Evolutionary conservation across 2,888 invertebrate species (phyloP).

Genomic region (Trissoscelio sp.): DNA sequence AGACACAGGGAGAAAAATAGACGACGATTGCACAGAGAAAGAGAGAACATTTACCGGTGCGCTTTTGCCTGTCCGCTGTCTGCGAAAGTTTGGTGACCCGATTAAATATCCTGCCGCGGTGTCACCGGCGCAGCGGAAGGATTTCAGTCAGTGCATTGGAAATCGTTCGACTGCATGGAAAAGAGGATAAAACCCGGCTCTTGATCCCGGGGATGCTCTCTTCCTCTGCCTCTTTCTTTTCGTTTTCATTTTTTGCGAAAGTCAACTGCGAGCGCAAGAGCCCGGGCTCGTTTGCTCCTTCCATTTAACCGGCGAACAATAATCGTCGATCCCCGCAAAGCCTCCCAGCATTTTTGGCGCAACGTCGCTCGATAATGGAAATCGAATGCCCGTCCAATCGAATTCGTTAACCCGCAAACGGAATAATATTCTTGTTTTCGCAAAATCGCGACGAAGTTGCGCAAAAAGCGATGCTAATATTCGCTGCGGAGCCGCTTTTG

Average conservation of each 20-base stretch:
- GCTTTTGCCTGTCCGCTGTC: conserved; percentile 36
- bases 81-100: conserved; percentile 62
- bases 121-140: conserved; percentile 54
- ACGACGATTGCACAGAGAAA: neutral
- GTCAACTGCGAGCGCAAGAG: conserved; percentile 13
- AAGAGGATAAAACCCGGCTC: conserved; percentile 42
- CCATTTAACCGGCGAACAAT: conserved; percentile 47
- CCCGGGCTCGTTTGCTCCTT: conserved; percentile 14
- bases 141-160: conserved; percentile 52
- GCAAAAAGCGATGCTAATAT: conserved; percentile 40
- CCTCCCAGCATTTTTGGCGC: conserved; percentile 53
- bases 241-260: conserved; percentile 35
- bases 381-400: conserved; percentile 52
- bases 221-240: conserved; percentile 6
- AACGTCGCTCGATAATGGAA: conserved; percentile 57
- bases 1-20: conserved; percentile 15
- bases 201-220: conserved; percentile 29
- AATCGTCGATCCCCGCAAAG: conserved; percentile 39
- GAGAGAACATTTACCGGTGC: conserved; percentile 12
- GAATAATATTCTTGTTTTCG: conserved; percentile 61
- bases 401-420: conserved; percentile 58
- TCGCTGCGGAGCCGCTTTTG: conserved; percentile 28
- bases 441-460: conserved; percentile 41
- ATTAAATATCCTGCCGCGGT: conserved; percentile 58
- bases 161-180: conserved; percentile 55